Evolutionary conservation across 2,113 vertebrate species (phyloP), one percentile per base, ranked within the genome.

Genomic region (Hyaena hyaena): DNA sequence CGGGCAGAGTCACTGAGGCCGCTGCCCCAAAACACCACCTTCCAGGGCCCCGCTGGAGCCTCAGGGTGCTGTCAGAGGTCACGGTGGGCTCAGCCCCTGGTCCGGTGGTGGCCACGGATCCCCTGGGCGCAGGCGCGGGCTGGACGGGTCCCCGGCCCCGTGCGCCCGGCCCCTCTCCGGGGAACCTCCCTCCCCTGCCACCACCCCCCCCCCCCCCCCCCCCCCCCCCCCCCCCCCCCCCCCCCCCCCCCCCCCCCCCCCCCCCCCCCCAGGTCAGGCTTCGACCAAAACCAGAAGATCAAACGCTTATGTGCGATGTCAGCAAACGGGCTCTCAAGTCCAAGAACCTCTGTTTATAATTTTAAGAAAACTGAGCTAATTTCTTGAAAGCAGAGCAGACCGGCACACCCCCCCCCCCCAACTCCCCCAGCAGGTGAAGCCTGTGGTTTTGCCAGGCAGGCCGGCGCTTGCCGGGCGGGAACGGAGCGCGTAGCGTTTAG

Each of bases 261-360:
- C 17, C 55, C 26, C 0, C 66, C 55, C 55, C 26, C 0, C 66
- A n/a, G n/a, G n/a, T n/a, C n/a, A n/a, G 1, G 73, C 84, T 94
- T 74, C 4, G 31, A 61, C 33, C 28, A 69, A 94, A 97, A 85
- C 87, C 68, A 97, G 94, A 94, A 48, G 91, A 83, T 96, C 88
- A 92, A 93, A 97, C 65, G 91, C 97, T 61, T 84, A 86, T 63
- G 88, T 43, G 1, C 33, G 65, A 69, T 69, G 33, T 83, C 33
- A 69, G n/a, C 7, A 95, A 93, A 50, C 94, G 71, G 86, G 12
- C 89, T 50, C 61, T 68, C 63, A 65, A 91, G 93, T 10, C 83
- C 95, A 92, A 48, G 79, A 94, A 61, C 6, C 97, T 98, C 68
- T 97, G 28, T 90, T 98, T 97, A 93, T 97, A 96, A 33, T 97